Conservation (phyloP, 2,113 vertebrate species). For the Cacatua alba region DNA sequence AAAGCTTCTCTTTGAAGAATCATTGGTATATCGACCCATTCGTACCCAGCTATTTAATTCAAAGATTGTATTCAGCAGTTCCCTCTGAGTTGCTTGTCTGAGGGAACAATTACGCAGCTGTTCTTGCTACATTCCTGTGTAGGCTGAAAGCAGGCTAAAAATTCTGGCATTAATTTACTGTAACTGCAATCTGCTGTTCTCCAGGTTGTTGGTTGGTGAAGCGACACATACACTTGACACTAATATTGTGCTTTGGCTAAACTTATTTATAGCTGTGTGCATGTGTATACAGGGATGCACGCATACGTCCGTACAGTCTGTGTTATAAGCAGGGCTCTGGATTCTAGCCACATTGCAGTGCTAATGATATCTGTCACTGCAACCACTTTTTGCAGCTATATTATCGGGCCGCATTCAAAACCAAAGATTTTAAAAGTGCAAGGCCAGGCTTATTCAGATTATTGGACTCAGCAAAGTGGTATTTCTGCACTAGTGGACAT, state of each 20-base stretch:
- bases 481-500: not conserved
- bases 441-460: not conserved
- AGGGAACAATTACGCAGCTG: slow-evolving; percentile 58
- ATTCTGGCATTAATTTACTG: slow-evolving; percentile 25
- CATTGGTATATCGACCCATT: not conserved
- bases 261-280: slow-evolving; percentile 20
- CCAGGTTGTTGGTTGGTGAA: not conserved
- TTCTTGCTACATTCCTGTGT: slow-evolving; percentile 47
- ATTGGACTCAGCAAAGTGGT: not conserved
- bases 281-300: fast-evolving
- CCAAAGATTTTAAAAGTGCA: not conserved
- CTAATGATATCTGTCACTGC: slow-evolving; percentile 34
- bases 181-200: not conserved
- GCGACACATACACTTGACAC: not conserved
- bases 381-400: not conserved
- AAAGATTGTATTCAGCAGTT: slow-evolving; percentile 10
- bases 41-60: not conserved
- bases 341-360: not conserved
- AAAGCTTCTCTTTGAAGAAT: slow-evolving; percentile 2
- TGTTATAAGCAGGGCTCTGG: not conserved
- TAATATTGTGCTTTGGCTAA: not conserved
- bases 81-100: not conserved
- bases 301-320: not conserved
- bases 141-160: slow-evolving; percentile 30
- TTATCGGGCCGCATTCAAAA: not conserved